Percentiles rank a stretch among this genome's conserved stretches.
These are phyloP conservation scores for Melanargia galathea DNA, from an alignment of 2,888 invertebrate species.

Conservation along the genomic window DNA sequence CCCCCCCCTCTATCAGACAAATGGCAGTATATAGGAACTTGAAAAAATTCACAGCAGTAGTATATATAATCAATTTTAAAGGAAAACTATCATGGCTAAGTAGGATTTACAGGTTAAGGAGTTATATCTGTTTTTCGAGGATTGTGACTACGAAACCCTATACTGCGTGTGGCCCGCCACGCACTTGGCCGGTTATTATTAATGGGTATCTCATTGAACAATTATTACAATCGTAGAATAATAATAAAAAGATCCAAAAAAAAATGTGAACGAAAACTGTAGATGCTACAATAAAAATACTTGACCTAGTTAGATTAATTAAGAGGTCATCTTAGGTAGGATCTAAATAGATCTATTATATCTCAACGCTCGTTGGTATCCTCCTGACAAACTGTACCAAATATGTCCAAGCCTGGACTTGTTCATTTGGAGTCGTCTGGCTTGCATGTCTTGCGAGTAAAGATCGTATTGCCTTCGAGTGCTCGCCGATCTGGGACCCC, in stretches of 20 bases:
- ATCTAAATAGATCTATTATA: not conserved
- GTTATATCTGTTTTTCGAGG: no score
- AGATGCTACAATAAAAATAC: not conserved
- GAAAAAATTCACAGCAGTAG: no score
- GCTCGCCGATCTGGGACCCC: slow-evolving; percentile 84
- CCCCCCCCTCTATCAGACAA: no score
- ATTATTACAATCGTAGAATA: not conserved
- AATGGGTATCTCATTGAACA: no score
- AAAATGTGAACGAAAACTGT: not conserved
- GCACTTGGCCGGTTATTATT: no score
- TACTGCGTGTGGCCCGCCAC: no score
- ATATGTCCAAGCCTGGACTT: slow-evolving; percentile 50
- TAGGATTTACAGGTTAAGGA: no score
- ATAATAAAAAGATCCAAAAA: not conserved
- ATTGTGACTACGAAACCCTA: no score
- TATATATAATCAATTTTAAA: no score
- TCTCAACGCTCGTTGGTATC: slow-evolving; percentile 44
- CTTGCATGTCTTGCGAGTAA: slow-evolving; percentile 74
- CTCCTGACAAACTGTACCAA: slow-evolving; percentile 57
- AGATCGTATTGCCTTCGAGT: slow-evolving; percentile 80
- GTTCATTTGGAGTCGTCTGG: slow-evolving; percentile 50
- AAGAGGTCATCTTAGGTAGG: no score
- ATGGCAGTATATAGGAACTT: no score
- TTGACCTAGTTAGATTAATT: not conserved
- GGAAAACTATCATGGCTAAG: no score